phyloP scores from a whole-genome alignment of 1,140 invertebrate species.

The Diachasmimorpha longicaudata region DNA sequence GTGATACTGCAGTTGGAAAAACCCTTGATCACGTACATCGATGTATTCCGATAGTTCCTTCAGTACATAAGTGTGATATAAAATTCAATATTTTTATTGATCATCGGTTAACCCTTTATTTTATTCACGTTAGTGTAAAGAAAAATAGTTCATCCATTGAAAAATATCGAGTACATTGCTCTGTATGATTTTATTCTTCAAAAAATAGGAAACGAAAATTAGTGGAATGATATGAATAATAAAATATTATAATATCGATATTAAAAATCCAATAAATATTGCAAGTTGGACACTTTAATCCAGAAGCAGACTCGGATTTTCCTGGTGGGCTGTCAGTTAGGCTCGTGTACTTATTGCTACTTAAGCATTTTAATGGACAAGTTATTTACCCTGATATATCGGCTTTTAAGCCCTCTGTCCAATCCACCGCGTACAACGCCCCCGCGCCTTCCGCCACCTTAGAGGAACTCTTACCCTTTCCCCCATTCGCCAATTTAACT shows the following conservation, averaged over 20 bases:
- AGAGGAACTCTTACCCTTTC: conserved; percentile 21
- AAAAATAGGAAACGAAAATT: background rate
- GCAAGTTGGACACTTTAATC: conserved; percentile 59
- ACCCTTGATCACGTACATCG: conserved; percentile 5
- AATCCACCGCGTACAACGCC: background rate
- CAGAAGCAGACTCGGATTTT: conserved; percentile 38
- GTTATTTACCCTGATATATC: conserved; percentile 58
- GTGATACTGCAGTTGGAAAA: conserved; percentile 15
- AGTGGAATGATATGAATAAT: no score
- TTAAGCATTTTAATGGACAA: conserved; percentile 61
- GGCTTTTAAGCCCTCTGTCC: conserved; percentile 43
- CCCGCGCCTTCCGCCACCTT: no score
- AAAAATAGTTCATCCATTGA: no score
- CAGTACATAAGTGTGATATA: background rate
- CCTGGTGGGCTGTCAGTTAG: conserved; percentile 52
- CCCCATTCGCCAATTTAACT: conserved; percentile 10
- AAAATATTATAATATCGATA: no score
- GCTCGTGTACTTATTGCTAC: conserved; percentile 57
- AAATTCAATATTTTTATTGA: conserved; percentile 10
- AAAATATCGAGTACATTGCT: background rate
- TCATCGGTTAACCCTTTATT: background rate
- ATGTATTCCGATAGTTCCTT: background rate
- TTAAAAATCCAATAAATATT: background rate
- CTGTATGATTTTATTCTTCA: background rate
- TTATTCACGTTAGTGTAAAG: background rate